Evolutionary conservation across 2,888 invertebrate genomes (phyloP), one percentile per base, ranked within the genome.

Genomic region (Athrips mouffetella): DNA sequence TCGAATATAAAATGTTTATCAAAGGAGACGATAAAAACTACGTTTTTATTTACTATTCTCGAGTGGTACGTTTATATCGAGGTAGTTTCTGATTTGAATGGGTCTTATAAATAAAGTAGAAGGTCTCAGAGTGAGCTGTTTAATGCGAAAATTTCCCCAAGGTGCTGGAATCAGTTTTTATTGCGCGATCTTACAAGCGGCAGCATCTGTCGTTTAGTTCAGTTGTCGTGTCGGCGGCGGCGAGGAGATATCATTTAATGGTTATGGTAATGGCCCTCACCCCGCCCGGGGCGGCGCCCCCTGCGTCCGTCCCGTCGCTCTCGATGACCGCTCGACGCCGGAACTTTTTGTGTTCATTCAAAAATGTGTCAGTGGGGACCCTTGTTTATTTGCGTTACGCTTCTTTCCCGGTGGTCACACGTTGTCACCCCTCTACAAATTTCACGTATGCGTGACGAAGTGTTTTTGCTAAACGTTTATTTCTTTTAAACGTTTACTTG

Each of bases 321-420:
- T 60, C 59, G 57, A 49, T 52, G 63, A 45, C 30, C 48, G 60
- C 18, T 21, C 37, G 18, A 59, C 58, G 58, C 63, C 62, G 63
- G 57, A 68, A 68, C 67, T 71, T 73, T 72, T 64, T 69, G 57
- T 58, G 62, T 67, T 66, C 69, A 73, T 71, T 71, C 65, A 69
- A 67, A 79, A 72, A 70, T 76, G 73, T 77, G 79, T 77, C 77
- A 76, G 69, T 74, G 51, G 73, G 70, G 70, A 65, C 63, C 64
- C 65, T 60, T 60, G 64, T 62, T 67, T 67, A 63, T 58, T 42
- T 47, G 49, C 39, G 39, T 29, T 42, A 41, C 41, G 58, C 57
- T 60, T 59, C 61, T 63, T 62, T 63, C 57, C 57, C 51, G 61
- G 54, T 59, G 64, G 58, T 63, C 63, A 57, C 61, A 59, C 59